Percentiles rank a stretch among this genome's conserved stretches.
Evolutionary conservation across 2,113 vertebrate species (phyloP).

Genomic region (Percopsis transmontana): DNA sequence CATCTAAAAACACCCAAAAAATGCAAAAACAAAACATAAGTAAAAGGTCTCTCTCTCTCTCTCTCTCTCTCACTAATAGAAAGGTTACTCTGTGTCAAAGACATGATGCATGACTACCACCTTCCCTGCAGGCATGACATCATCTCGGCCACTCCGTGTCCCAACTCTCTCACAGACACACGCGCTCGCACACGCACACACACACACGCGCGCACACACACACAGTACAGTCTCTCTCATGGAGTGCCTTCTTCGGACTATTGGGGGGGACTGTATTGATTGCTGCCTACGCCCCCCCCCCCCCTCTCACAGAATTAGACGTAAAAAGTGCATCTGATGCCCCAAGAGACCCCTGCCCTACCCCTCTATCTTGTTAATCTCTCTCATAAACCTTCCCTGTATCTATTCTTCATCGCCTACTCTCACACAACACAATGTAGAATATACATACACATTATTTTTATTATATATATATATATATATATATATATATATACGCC

Average conservation of each 20-base stretch:
- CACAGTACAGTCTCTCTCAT: slow-evolving; percentile 4
- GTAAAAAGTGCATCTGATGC: not conserved
- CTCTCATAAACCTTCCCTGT: too few relatives aligned
- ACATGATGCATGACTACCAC: slow-evolving; percentile 25
- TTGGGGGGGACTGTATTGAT: slow-evolving; percentile 44
- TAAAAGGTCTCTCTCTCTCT: too few relatives aligned
- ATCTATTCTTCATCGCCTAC: too few relatives aligned
- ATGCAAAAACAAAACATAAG: too few relatives aligned
- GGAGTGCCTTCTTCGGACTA: slow-evolving; percentile 4
- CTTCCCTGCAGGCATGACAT: slow-evolving; percentile 46
- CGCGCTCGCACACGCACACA: slow-evolving; percentile 4
- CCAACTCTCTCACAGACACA: slow-evolving; percentile 10
- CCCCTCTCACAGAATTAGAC: slow-evolving; percentile 18
- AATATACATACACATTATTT: too few relatives aligned
- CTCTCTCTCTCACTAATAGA: too few relatives aligned
- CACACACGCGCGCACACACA: slow-evolving; percentile 20
- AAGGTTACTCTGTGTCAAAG: slow-evolving; percentile 18
- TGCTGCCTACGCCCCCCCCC: slow-evolving; percentile 12
- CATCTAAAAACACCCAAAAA: too few relatives aligned
- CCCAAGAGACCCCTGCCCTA: not conserved
- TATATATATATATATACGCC: too few relatives aligned
- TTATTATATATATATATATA: too few relatives aligned
- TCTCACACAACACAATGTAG: too few relatives aligned
- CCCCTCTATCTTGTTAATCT: too few relatives aligned
- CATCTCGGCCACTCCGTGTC: slow-evolving; percentile 27